Base-by-base conservation (phyloP, 2,113 vertebrate genomes). In the Lonchura striata region DNA sequence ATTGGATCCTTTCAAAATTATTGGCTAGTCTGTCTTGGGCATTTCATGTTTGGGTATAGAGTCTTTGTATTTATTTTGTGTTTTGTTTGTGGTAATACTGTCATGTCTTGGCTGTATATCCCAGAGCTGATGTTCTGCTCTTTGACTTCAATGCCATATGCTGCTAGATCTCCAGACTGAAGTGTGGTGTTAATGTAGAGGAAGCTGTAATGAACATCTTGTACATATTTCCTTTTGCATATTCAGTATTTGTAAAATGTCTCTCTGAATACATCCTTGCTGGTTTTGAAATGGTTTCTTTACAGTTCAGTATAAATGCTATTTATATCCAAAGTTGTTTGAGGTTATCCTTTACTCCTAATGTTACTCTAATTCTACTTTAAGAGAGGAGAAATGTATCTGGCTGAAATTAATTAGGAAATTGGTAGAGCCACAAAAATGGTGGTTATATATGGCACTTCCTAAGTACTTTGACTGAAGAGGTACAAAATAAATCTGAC, bases 321-420 rank as follows among this genome's bases (percentile, higher is more conserved):
- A 53, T 94, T 92, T 92, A 68, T 84, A 61, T 22, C 76, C 88
- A 66, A 65, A 86, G 57, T 70, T 95, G 80, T 84, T 86, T 57
- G 87, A 92, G 88, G 92, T 87, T 97, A 64, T 96, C 68, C 50
- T 82, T 90, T 90, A 71, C 82, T 65, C 81, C 86, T 89, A 82
- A 71, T 87, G 81, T 90, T 82, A n/a, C 92, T 66, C 74, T 30
- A 44, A 53, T 44, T 92, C 71, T 16, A 12, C n/a, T 80, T 95
- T 80, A 83, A 79, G 54, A 81, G 92, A 91, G 75, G 37, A 80
- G 41, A 57, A 63, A 74, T 77, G 61, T 93, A 90, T 88, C 68
- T 69, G 33, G 7, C 88, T 95, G 71, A 86, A 90, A 93, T 90
- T 89, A 71, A 82, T 92, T 82, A 86, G 82, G 83, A 91, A 76